A percentile compares a stretch with the other conserved stretches of the same genome.
phyloP scores from a whole-genome alignment of 2,797 vertebrate genomes.

The Melanotaenia parkinsoni region DNA sequence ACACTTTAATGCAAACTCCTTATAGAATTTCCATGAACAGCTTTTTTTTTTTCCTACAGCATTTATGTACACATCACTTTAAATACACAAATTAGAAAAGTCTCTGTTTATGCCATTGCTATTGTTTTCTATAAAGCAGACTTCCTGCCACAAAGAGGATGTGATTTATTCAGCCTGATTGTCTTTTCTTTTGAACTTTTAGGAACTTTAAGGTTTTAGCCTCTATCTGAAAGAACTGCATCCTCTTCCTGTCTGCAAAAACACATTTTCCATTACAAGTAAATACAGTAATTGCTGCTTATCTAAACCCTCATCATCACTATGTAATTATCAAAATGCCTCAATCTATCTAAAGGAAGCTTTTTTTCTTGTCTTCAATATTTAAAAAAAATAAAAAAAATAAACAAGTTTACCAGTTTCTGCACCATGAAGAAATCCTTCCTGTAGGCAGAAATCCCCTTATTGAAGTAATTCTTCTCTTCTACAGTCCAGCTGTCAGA shows the following conservation, averaged over 20 bases:
- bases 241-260: slow-evolving; percentile 37
- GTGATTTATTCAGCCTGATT: slow-evolving; percentile 20
- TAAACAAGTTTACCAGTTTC: slow-evolving; percentile 86
- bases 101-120: neutral
- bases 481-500: slow-evolving; percentile 93
- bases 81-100: neutral
- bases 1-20: neutral
- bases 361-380: neutral
- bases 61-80: neutral
- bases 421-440: slow-evolving; percentile 99
- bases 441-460: slow-evolving; percentile 95
- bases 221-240: slow-evolving; percentile 4
- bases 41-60: neutral
- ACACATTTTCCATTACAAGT: slow-evolving; percentile 23
- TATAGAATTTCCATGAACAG: neutral
- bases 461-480: slow-evolving; percentile 95
- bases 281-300: neutral
- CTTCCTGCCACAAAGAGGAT: slow-evolving; percentile 30
- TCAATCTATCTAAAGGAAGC: neutral
- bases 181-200: slow-evolving; percentile 12
- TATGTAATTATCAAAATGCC: neutral
- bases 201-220: slow-evolving; percentile 1
- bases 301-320: neutral
- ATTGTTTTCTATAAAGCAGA: slow-evolving; percentile 14
- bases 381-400: slow-evolving; percentile 12